Conservation (phyloP, 2,797 vertebrate species). For the Acanthiza pusilla region DNA sequence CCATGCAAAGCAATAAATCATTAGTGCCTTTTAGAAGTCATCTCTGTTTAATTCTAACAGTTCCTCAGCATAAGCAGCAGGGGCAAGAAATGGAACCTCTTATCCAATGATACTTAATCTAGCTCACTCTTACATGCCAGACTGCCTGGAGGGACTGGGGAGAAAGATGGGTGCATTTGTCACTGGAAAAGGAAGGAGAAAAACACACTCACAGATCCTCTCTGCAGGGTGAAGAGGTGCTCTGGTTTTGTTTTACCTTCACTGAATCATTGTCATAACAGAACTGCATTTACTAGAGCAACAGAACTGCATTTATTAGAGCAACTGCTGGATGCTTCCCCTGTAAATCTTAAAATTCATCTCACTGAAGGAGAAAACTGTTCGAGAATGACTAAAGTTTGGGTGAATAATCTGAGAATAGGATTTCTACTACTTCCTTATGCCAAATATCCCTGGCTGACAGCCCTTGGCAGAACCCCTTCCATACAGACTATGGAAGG, state of each 20-base stretch:
- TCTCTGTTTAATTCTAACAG: neutral
- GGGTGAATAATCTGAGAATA: neutral
- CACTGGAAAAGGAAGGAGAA: neutral
- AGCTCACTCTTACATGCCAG: neutral
- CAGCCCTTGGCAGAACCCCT: neutral
- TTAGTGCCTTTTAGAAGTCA: neutral
- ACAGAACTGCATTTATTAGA: neutral
- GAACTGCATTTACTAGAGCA: neutral
- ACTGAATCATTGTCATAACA: neutral
- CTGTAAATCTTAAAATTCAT: neutral
- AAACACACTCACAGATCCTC: neutral
- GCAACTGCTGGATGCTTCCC: neutral
- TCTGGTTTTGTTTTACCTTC: neutral
- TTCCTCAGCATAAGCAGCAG: neutral
- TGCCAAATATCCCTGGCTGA: neutral
- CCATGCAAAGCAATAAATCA: neutral
- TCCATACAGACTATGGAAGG: fast-evolving
- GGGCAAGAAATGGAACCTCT: neutral
- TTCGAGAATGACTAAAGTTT: neutral
- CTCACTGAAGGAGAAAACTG: neutral
- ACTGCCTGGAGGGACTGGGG: neutral
- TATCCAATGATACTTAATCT: neutral
- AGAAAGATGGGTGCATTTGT: neutral
- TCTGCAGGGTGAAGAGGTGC: neutral
- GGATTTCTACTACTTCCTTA: neutral